Evolutionary conservation across 1,140 invertebrate genomes (phyloP).

Genomic region (Wasmannia auropunctata): DNA sequence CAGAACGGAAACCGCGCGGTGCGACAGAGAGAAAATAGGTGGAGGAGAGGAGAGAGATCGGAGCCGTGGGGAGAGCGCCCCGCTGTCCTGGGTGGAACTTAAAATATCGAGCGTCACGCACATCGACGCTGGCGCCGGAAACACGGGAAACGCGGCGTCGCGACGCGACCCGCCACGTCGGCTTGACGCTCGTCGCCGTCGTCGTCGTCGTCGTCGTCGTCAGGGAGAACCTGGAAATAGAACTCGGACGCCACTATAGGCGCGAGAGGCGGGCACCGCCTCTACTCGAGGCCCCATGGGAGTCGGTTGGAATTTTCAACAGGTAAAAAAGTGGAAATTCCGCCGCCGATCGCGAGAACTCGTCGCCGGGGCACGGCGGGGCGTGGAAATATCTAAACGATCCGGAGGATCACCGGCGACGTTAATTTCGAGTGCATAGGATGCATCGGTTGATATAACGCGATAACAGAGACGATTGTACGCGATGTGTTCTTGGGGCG

Average conservation of each 20-base stretch:
- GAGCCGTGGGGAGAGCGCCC: slow-evolving; percentile 8
- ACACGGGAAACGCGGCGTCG: slow-evolving; percentile 52
- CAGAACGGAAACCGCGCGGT: not conserved
- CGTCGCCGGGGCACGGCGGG: not conserved
- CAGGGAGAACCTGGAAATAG: slow-evolving; percentile 57
- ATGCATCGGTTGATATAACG: not conserved
- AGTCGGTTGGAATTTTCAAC: slow-evolving; percentile 56
- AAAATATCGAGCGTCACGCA: slow-evolving; percentile 64
- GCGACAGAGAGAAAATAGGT: not conserved
- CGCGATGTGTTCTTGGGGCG: not conserved
- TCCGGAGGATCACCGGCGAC: not conserved
- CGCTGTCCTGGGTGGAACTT: slow-evolving; percentile 30
- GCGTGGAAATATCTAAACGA: not conserved
- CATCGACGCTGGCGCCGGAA: slow-evolving; percentile 60
- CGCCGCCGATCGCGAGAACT: not conserved
- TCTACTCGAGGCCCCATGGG: not conserved
- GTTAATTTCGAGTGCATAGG: slow-evolving; percentile 22
- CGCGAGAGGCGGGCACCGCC: not conserved
- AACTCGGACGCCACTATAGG: slow-evolving; percentile 37
- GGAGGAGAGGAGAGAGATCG: not conserved
- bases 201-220: slow-evolving; percentile 1
- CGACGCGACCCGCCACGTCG: not conserved
- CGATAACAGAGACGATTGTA: slow-evolving; percentile 4
- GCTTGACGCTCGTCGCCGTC: not conserved
- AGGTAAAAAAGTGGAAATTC: slow-evolving; percentile 63